Conservation (phyloP, 2,888 invertebrate genomes). For the Cyaniris semiargus region DNA sequence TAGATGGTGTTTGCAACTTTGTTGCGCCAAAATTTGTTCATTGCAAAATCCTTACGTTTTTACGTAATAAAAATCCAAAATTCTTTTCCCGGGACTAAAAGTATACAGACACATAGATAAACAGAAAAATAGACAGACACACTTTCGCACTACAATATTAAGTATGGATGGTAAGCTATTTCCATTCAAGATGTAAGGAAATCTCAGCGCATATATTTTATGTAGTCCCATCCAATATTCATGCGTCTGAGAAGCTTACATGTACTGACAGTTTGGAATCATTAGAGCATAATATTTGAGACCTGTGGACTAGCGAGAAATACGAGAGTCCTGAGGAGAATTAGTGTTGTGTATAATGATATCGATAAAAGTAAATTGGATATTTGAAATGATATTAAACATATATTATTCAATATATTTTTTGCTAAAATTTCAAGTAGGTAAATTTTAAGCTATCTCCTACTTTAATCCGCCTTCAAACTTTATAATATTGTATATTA, state of each 20-base stretch:
- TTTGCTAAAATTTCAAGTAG: neutral
- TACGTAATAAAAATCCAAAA: no score
- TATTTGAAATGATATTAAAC: neutral
- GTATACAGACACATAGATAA: neutral
- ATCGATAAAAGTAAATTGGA: constrained; percentile 29
- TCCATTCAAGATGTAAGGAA: constrained; percentile 6
- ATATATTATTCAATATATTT: no score
- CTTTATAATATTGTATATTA: no score
- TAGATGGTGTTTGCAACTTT: no score
- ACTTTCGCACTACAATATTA: neutral
- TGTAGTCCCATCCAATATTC: constrained; percentile 22
- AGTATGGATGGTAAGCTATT: neutral
- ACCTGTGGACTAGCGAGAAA: constrained; percentile 46
- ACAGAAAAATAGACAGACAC: neutral
- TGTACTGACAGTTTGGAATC: constrained; percentile 35
- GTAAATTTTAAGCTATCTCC: no score
- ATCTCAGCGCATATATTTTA: constrained; percentile 2
- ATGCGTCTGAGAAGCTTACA: constrained; percentile 22
- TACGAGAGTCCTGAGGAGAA: constrained; percentile 38
- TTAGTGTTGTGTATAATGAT: constrained; percentile 41
- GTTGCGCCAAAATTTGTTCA: no score
- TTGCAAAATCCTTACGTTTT: no score
- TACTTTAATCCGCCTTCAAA: no score
- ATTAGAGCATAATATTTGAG: constrained; percentile 46
- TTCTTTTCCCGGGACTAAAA: no score